A percentile compares a stretch with the other conserved stretches of the same genome.
These are phyloP conservation scores for Tiliacea aurago DNA, from an alignment of 2,888 invertebrate genomes.

Conservation along the genomic window DNA sequence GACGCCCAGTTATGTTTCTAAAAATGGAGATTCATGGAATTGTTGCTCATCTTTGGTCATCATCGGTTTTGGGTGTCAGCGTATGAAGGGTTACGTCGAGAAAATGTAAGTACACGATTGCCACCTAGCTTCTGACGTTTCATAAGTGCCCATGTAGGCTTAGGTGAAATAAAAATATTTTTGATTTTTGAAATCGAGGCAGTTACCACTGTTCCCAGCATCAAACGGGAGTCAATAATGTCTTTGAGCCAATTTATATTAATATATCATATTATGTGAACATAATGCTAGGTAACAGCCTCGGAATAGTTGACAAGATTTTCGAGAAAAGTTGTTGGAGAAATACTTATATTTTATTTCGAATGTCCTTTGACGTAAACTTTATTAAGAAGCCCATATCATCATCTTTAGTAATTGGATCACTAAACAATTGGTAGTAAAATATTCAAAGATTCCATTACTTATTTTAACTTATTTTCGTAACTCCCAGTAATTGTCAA, in stretches of 20 bases:
- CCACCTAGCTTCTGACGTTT: too few species aligned
- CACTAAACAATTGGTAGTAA: neutral
- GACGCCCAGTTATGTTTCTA: too few species aligned
- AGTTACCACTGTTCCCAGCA: too few species aligned
- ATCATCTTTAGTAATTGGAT: neutral
- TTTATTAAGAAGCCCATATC: neutral
- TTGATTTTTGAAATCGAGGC: too few species aligned
- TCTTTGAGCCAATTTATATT: slow-evolving; percentile 21
- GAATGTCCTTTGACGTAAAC: neutral
- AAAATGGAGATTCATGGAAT: too few species aligned
- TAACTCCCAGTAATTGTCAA: neutral
- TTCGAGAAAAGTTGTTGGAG: neutral
- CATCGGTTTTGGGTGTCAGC: neutral
- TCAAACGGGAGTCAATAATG: slow-evolving; percentile 7
- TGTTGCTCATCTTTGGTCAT: neutral
- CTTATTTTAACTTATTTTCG: neutral
- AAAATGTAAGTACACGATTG: neutral
- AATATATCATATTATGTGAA: neutral
- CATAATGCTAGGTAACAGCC: neutral
- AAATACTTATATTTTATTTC: neutral
- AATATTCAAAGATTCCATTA: neutral
- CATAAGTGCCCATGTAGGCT: too few species aligned
- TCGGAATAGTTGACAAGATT: neutral
- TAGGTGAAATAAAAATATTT: too few species aligned
- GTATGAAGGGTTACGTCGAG: neutral